phyloP scores from a whole-genome alignment of 2,113 vertebrate genomes.

The Smithornis capensis region DNA sequence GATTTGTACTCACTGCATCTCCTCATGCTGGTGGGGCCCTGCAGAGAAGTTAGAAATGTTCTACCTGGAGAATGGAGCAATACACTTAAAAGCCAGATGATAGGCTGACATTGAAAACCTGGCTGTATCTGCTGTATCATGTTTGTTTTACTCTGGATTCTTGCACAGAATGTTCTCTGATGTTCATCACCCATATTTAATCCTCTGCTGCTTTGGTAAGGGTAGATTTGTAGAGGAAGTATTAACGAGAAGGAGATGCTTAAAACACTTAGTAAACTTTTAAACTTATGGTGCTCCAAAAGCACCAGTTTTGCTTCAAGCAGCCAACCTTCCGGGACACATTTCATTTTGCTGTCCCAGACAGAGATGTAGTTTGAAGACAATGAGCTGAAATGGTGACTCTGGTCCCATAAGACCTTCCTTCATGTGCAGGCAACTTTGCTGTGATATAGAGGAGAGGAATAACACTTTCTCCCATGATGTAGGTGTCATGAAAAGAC shows the following conservation, averaged over 20 bases:
- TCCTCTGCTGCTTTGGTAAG: background rate
- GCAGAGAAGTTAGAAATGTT: background rate
- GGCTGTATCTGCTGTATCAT: background rate
- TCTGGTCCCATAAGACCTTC: background rate
- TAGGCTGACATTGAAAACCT: background rate
- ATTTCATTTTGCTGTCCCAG: background rate
- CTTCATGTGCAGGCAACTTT: background rate
- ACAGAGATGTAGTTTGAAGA: background rate
- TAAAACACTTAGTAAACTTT: background rate
- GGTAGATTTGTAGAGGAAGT: background rate
- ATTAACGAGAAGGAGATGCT: background rate
- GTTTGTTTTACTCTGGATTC: background rate
- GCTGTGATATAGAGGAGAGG: background rate
- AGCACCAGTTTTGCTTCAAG: background rate
- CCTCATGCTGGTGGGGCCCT: fast-evolving
- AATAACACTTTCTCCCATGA: background rate
- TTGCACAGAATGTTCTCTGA: background rate
- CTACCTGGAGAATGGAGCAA: background rate
- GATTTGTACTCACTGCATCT: background rate
- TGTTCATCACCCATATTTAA: background rate
- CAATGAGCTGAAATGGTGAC: background rate
- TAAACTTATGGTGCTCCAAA: too few relatives aligned
- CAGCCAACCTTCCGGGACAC: background rate
- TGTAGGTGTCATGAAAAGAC: background rate
- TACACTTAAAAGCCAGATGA: background rate